phyloP scores from a whole-genome alignment of 2,888 invertebrate genomes.

The Tenthredo amoena region DNA sequence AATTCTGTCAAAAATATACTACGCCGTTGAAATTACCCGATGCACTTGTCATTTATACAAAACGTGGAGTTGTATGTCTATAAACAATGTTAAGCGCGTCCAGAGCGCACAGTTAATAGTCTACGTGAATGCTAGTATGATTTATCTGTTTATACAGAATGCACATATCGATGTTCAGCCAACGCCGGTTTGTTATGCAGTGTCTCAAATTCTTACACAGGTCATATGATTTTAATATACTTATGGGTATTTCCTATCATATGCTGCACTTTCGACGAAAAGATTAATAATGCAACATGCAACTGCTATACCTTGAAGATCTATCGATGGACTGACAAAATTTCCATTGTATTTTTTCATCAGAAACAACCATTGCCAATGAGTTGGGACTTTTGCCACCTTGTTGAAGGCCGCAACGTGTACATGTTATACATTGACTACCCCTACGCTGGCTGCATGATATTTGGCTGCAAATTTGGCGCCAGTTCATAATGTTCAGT shows the following conservation, averaged over 20 bases:
- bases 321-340: background rate
- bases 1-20: background rate
- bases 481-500: background rate
- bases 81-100: background rate
- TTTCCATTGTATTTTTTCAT: background rate
- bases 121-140: background rate
- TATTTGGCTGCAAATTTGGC: background rate
- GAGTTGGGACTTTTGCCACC: slow-evolving; percentile 14
- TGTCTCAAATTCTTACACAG: background rate
- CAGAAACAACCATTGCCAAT: slow-evolving; percentile 1
- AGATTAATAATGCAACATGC: background rate
- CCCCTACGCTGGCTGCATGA: background rate
- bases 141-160: background rate
- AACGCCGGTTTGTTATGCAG: background rate
- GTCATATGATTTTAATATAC: background rate
- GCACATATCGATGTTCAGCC: background rate
- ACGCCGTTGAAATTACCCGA: background rate
- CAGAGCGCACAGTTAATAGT: background rate
- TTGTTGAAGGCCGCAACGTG: background rate
- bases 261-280: background rate
- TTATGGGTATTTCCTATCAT: background rate
- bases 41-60: background rate
- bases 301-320: background rate
- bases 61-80: background rate
- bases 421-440: background rate